phyloP scores from a whole-genome alignment of 2,888 invertebrate species.

The Pediacus dermestoides region DNA sequence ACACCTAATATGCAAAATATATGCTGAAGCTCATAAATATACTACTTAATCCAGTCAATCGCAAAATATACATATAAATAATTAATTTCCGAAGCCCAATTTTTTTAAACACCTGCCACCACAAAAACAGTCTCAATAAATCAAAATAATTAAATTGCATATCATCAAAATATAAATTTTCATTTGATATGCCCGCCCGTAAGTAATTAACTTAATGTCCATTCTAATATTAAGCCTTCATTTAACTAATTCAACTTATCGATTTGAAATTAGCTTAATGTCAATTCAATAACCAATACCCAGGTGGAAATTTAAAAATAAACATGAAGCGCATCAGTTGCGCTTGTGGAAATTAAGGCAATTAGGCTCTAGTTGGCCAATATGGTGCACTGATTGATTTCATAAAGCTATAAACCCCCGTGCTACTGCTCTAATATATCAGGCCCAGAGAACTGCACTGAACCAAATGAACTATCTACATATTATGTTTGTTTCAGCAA shows the following conservation, averaged over 20 bases:
- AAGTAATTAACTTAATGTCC: conserved; percentile 8
- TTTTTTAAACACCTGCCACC: too few species aligned
- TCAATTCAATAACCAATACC: conserved; percentile 25
- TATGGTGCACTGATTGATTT: conserved; percentile 45
- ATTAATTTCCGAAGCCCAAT: too few species aligned
- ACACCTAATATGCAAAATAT: too few species aligned
- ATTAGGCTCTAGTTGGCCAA: conserved; percentile 43
- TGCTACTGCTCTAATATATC: conserved; percentile 37
- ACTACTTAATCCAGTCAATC: too few species aligned
- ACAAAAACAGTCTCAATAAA: too few species aligned
- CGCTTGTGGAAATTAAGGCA: conserved; percentile 42
- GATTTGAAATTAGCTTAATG: conserved; percentile 9
- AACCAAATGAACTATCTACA: too few species aligned
- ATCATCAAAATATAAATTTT: too few species aligned
- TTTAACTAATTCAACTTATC: conserved; percentile 6
- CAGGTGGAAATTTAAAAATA: conserved; percentile 38
- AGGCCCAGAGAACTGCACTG: conserved; percentile 18
- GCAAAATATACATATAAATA: too few species aligned
- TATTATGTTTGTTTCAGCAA: too few species aligned
- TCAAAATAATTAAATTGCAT: too few species aligned
- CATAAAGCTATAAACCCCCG: conserved; percentile 36
- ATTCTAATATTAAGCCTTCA: conserved; percentile 9
- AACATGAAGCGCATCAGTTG: conserved; percentile 33
- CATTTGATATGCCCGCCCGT: conserved; percentile 5
- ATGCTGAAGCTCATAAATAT: too few species aligned